Base-by-base conservation (phyloP, 2,888 invertebrate genomes). In the Lithophane ornitopus region DNA sequence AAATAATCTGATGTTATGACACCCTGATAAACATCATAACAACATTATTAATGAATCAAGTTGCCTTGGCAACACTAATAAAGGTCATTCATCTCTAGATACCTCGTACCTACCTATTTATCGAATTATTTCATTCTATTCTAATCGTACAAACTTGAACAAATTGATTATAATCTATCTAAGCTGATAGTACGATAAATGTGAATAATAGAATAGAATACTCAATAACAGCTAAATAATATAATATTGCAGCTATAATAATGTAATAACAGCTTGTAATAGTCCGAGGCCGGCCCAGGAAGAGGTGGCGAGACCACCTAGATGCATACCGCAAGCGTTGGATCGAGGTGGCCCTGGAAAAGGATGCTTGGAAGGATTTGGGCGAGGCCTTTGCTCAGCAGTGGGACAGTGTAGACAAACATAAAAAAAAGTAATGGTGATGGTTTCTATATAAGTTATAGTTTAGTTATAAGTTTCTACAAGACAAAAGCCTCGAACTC, bases 41-140 rank as follows among this genome's bases (percentile, higher is more conserved):
- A 61, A 62, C 54, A 76, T 67, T 63, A 61, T 62, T 73, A 74
- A 70, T 46, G 52, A 69, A 69, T 26, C 46, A 56, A 66, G 39
- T 62, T 66, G 54, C 73, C 56, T 78, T 81, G 68, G 44, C 68
- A 59, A 74, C 62, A 28, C 56, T 34, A 70, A 67, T 34, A 70
- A 67, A 78, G 83, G 74, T 83, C 72, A 75, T 80, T 82, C 76
- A 74, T 78, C 81, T 78, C 34, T 65, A 19, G 11, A 14, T 58
- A 59, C 68, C 26, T 72, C 19, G 39, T 66, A 65, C 14, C 49
- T 67, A 65, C 12, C 44, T 70, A 28, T 70, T 65, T 66, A 74
- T 54, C 54, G 56, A 65, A 39, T 22, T 59, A 69, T 61, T 61
- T 79, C 4, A 68, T 62, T 58, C 16, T 69, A 54, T 59, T 65